These are phyloP conservation scores for Tilapia sparmanii DNA, from an alignment of 2,113 vertebrate genomes.

Conservation along the genomic window DNA sequence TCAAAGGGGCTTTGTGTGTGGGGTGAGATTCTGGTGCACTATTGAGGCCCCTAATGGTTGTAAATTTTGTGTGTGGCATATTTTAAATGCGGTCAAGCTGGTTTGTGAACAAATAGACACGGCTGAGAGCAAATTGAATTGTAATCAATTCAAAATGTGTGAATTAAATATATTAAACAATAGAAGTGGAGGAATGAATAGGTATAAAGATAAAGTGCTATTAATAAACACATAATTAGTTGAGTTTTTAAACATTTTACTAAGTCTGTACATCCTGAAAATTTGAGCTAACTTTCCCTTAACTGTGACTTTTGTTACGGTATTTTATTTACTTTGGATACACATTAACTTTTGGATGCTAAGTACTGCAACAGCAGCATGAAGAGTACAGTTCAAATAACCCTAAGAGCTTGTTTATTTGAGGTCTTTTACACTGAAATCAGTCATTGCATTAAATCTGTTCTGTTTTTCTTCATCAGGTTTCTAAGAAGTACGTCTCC, in stretches of 20 bases:
- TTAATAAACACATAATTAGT: fast-evolving
- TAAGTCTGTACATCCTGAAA: not conserved
- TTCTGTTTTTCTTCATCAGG: constrained; percentile 57
- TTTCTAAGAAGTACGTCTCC: constrained; percentile 96
- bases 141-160: not conserved
- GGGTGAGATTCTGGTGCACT: not conserved
- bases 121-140: not conserved
- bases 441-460: not conserved
- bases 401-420: not conserved
- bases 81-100: not conserved
- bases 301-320: not conserved
- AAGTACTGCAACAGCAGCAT: not conserved
- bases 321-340: not conserved
- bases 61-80: not conserved
- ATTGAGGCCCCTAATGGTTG: not conserved
- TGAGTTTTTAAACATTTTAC: fast-evolving
- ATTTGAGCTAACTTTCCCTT: not conserved
- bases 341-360: not conserved
- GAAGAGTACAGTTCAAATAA: not conserved
- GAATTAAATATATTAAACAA: not conserved
- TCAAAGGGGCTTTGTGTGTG: not conserved
- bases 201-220: not conserved
- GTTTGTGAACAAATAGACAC: fast-evolving
- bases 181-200: not conserved
- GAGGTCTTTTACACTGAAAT: not conserved